Base-by-base conservation (phyloP, 2,113 vertebrate species). In the Sus scrofa region DNA sequence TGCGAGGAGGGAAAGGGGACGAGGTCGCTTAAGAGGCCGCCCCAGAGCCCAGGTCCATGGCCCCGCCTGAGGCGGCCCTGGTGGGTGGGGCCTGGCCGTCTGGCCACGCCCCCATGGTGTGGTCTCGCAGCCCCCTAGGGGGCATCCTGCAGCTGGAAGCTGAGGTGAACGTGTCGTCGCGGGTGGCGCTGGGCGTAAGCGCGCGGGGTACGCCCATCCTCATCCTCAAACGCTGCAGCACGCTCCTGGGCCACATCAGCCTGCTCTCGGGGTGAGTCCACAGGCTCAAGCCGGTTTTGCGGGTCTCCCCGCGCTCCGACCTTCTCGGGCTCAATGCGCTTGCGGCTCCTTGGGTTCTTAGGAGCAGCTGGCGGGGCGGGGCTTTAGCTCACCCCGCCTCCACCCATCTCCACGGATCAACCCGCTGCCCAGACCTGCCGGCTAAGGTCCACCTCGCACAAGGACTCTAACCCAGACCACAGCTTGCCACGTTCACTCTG, bases 151-250 rank as follows among this genome's bases (percentile, higher is more conserved):
- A 98, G 0, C 3, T 97, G 81, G 95, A 30, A 0, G 89, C 97
- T 0, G 98, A 98, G 10, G 98, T 97, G 0, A 98, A 99, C 20
- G 95, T 98, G 91, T 97, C 93, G 0, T 97, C 96, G 0, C 52
- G 73, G 18, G 87, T 96, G 63, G 95, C 82, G 0, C 32, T 98
- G 96, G 96, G 97, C 1, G 73, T 97, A 94, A 95, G 98, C 74
- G 34, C 74, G 0, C 34, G 65, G 32, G 96, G 50, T 0, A 81
- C 96, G 6, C 97, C 78, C 56, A 94, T 67, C 34, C 96, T 98
- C 26, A n/a, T 97, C 26, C 60, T 98, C 6, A 65, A 97, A 91
- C 94, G 96, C 60, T 99, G 98, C 96, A 92, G 65, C 92, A 97
- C 95, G 3, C 77, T 90, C 0, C 71, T 98, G 77, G 96, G 96